phyloP scores from a whole-genome alignment of 1,140 invertebrate species.

The Alviniconcha marisindica region DNA sequence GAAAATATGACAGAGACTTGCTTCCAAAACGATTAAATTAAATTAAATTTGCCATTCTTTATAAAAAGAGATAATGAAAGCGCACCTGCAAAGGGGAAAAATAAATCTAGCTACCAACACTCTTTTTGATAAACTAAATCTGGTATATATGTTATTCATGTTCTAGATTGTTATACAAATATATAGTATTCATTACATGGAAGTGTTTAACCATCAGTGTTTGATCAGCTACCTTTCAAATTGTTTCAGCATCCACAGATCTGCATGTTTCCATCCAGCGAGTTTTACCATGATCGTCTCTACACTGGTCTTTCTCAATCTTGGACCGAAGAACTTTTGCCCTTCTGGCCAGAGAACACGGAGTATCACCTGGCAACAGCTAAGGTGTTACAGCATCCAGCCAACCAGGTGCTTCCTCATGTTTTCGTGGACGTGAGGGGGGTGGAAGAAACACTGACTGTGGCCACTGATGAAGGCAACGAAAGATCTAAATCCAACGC shows the following conservation, averaged over 20 bases:
- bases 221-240: too few species aligned
- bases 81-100: too few species aligned
- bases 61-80: too few species aligned
- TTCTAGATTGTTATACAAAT: too few species aligned
- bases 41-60: too few species aligned
- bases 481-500: slow-evolving; percentile 59
- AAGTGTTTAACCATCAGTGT: too few species aligned
- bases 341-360: slow-evolving; percentile 44
- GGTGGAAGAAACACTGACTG: slow-evolving; percentile 57
- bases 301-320: slow-evolving; percentile 37
- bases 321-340: slow-evolving; percentile 23
- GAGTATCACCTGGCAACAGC: background rate
- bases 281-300: slow-evolving; percentile 61
- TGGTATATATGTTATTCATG: too few species aligned
- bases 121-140: too few species aligned
- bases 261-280: slow-evolving; percentile 62
- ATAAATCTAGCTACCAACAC: too few species aligned
- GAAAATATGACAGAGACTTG: too few species aligned
- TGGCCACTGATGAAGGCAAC: slow-evolving; percentile 58
- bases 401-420: background rate
- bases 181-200: too few species aligned
- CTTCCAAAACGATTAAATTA: too few species aligned
- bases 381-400: background rate
- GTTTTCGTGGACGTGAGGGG: slow-evolving; percentile 67
- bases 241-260: slow-evolving; percentile 58